Percentiles rank a stretch among this genome's conserved stretches.
These are phyloP conservation scores for Hapalemur alaotrensis DNA, from an alignment of 2,797 vertebrate genomes.

Conservation along the genomic window DNA sequence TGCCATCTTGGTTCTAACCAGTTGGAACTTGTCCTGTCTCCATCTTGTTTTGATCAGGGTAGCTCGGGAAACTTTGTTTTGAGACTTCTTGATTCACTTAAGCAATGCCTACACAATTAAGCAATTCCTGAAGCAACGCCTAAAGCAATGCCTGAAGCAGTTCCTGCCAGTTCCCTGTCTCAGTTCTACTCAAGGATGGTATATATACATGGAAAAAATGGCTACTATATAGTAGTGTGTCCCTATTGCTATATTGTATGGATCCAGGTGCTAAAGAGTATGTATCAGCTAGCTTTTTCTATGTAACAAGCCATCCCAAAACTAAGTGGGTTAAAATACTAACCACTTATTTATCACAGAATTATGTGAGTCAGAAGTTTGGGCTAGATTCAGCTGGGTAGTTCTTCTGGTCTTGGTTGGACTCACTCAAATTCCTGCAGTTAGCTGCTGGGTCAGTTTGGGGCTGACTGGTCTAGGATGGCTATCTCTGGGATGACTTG, in stretches of 20 bases:
- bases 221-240: not conserved
- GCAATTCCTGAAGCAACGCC: too few species aligned
- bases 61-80: too few species aligned
- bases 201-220: not conserved
- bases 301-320: not conserved
- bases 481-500: not conserved
- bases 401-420: not conserved
- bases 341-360: not conserved
- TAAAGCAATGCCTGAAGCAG: too few species aligned
- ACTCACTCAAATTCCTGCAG: not conserved
- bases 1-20: too few species aligned
- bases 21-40: too few species aligned
- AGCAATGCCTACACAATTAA: too few species aligned
- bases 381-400: not conserved
- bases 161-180: too few species aligned
- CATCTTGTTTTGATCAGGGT: too few species aligned
- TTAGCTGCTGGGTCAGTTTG: not conserved
- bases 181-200: not conserved
- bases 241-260: not conserved
- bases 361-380: not conserved
- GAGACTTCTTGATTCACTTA: too few species aligned
- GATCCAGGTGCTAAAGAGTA: not conserved
- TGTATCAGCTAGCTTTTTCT: not conserved
- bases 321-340: not conserved
- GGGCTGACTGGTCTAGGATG: not conserved